phyloP scores from a whole-genome alignment of 2,888 invertebrate species.

The Lacanobia wlatinum region DNA sequence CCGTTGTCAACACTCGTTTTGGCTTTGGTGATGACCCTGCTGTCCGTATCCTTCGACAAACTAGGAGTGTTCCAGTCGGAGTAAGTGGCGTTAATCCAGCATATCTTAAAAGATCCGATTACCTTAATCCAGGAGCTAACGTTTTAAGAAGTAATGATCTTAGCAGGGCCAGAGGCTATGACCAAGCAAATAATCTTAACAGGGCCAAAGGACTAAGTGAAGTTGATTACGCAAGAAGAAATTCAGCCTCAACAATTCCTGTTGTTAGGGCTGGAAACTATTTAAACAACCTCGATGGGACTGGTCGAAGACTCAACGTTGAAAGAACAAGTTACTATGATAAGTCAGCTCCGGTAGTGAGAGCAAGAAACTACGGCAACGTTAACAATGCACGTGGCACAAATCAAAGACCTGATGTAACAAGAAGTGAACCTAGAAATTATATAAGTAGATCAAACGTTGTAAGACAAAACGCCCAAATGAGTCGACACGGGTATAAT shows the following conservation, averaged over 20 bases:
- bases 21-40: too few relatives aligned
- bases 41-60: neutral
- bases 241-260: constrained; percentile 1
- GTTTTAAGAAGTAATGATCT: constrained; percentile 23
- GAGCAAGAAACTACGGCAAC: neutral
- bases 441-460: neutral
- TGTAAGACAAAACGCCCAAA: neutral
- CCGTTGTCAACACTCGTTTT: neutral
- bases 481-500: neutral
- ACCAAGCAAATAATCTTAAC: constrained; percentile 11
- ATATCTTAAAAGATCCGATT: neutral
- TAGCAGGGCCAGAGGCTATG: neutral
- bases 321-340: constrained; percentile 5
- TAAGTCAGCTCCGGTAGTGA: neutral
- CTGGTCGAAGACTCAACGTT: neutral
- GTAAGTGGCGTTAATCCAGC: neutral
- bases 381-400: neutral
- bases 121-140: constrained; percentile 8
- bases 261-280: neutral
- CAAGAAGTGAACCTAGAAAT: neutral
- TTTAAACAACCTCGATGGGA: neutral
- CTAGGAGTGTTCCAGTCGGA: constrained; percentile 14
- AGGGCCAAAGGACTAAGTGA: constrained; percentile 1
- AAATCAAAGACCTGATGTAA: neutral
- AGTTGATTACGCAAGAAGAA: constrained; percentile 10